phyloP scores from a whole-genome alignment of 2,113 vertebrate genomes.

The Sigmodon hispidus region DNA sequence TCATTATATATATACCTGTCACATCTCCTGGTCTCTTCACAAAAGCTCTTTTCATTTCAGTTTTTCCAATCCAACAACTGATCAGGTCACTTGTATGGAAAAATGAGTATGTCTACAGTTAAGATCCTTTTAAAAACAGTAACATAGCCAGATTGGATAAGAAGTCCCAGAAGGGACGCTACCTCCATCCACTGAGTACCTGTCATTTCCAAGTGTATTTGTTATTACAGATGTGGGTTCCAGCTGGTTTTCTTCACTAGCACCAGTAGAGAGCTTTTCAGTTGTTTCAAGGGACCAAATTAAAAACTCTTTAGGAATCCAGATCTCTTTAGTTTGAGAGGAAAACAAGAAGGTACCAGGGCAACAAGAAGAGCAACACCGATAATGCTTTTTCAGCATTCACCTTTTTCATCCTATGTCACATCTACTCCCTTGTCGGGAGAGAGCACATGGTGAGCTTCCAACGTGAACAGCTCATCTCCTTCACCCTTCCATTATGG shows the following conservation, averaged over 20 bases:
- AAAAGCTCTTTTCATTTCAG: not conserved
- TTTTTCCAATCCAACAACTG: constrained; percentile 57
- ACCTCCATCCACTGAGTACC: not conserved
- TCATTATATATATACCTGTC: not conserved
- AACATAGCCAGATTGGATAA: constrained; percentile 34
- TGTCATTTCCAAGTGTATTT: not conserved
- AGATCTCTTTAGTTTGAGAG: not conserved
- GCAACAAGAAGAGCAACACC: not conserved
- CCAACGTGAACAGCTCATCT: rapidly evolving
- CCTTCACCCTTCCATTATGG: not conserved
- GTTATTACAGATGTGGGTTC: not conserved
- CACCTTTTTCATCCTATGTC: not conserved
- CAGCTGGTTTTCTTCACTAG: not conserved
- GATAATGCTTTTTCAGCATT: not conserved
- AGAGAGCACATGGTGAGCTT: not conserved
- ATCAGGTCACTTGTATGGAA: constrained; percentile 38
- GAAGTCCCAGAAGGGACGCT: not conserved
- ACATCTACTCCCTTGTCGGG: not conserved
- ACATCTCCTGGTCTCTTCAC: not conserved
- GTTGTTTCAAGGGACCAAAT: not conserved
- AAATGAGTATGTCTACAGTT: constrained; percentile 60
- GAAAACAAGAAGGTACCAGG: not conserved
- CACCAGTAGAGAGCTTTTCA: not conserved
- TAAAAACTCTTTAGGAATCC: not conserved
- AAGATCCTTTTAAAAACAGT: constrained; percentile 50